Evolutionary conservation across 2,797 vertebrate genomes (phyloP).

Genomic region (Rhinogobio ventralis): DNA sequence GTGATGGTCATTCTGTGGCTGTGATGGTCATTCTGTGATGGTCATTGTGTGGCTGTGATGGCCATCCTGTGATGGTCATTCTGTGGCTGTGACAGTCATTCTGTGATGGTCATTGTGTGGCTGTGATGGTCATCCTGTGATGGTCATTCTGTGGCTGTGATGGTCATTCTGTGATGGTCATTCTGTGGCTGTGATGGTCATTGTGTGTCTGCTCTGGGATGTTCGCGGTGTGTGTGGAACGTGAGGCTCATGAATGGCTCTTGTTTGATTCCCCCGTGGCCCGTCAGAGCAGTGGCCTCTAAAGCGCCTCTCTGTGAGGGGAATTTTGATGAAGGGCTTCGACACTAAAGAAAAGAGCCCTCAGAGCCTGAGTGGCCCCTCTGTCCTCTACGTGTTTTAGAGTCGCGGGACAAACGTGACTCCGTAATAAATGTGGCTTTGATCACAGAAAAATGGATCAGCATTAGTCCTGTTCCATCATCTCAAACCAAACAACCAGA

Average conservation of each 20-base stretch:
- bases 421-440: constrained; percentile 79
- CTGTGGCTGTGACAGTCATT: too few species aligned
- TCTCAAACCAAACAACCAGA: neutral
- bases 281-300: constrained; percentile 77
- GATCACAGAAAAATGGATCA: constrained; percentile 65
- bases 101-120: too few species aligned
- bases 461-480: neutral
- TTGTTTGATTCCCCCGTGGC: constrained; percentile 72
- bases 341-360: constrained; percentile 77
- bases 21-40: too few species aligned
- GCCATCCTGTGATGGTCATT: too few species aligned
- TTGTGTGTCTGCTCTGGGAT: neutral
- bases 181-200: too few species aligned
- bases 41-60: too few species aligned
- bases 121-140: too few species aligned
- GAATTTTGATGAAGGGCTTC: constrained; percentile 84
- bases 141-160: too few species aligned
- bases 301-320: constrained; percentile 77
- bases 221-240: constrained; percentile 44
- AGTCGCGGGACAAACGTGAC: constrained; percentile 71
- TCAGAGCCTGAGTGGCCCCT: constrained; percentile 77
- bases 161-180: too few species aligned
- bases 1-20: too few species aligned
- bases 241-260: constrained; percentile 52
- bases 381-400: constrained; percentile 78